phyloP scores from a whole-genome alignment of 53 echinoderm and acorn worm genomes.

The Pentamera pediparva region DNA sequence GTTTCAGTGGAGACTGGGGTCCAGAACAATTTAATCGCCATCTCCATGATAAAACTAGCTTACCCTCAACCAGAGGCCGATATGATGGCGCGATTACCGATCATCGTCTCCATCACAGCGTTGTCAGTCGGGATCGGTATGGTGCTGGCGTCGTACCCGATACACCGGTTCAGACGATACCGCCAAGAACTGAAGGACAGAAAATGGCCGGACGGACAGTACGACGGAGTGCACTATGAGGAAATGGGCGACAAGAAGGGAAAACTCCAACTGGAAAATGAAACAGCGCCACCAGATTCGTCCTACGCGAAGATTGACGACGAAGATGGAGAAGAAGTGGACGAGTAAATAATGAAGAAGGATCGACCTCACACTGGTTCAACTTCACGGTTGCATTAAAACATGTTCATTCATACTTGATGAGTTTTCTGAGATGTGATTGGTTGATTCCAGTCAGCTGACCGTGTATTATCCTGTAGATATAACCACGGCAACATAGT shows the following conservation, averaged over 20 bases:
- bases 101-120: slow-evolving; percentile 73
- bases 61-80: slow-evolving; percentile 91
- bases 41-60: slow-evolving; percentile 85
- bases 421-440: no score
- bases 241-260: not conserved
- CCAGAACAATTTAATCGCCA: slow-evolving; percentile 90
- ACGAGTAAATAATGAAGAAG: no score
- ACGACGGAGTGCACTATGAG: slow-evolving; percentile 13
- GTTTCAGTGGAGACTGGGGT: slow-evolving; percentile 85
- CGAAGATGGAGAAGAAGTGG: no score
- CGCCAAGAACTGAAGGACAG: slow-evolving; percentile 40
- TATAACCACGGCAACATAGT: no score
- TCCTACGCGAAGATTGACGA: no score
- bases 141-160: slow-evolving; percentile 55
- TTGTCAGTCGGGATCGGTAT: slow-evolving; percentile 74
- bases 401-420: no score
- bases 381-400: no score
- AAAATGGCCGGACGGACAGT: slow-evolving; percentile 30
- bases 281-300: no score
- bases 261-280: no score
- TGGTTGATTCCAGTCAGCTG: no score
- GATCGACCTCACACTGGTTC: no score
- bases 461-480: no score
- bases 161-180: slow-evolving; percentile 49
- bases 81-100: slow-evolving; percentile 81